phyloP scores from a whole-genome alignment of 2,797 vertebrate genomes.

The Galago senegalensis region DNA sequence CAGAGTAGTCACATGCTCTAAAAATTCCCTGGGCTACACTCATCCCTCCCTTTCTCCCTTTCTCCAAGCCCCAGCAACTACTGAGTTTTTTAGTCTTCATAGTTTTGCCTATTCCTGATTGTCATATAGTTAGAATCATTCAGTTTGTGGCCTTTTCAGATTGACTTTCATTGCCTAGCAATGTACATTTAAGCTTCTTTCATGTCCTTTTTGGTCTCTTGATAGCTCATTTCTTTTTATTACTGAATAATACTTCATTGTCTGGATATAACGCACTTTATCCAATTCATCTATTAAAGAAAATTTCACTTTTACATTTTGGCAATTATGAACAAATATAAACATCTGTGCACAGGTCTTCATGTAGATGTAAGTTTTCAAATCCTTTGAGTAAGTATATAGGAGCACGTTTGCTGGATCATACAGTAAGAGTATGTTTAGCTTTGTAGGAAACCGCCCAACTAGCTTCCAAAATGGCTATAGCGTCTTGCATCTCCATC shows the following conservation, averaged over 20 bases:
- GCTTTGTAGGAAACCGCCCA: neutral
- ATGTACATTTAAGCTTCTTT: neutral
- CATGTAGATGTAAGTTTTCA: neutral
- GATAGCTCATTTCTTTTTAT: neutral
- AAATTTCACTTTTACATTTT: neutral
- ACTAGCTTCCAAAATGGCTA: neutral
- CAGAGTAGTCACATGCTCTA: neutral
- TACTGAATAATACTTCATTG: neutral
- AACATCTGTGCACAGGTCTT: neutral
- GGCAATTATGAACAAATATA: neutral
- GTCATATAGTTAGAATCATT: neutral
- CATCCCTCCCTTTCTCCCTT: neutral
- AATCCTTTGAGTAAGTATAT: neutral
- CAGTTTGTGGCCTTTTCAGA: neutral
- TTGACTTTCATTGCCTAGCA: neutral
- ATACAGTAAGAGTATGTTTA: neutral
- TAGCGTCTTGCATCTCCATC: neutral
- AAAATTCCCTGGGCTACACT: neutral
- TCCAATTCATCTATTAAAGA: neutral
- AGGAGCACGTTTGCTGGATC: neutral
- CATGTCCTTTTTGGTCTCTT: neutral
- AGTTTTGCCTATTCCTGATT: neutral
- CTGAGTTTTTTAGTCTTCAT: neutral
- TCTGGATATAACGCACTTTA: neutral
- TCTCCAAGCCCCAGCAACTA: neutral